Evolutionary conservation across 35 echinoderm and acorn worm genomes (phyloP).

Genomic region (Anneissia japonica): DNA sequence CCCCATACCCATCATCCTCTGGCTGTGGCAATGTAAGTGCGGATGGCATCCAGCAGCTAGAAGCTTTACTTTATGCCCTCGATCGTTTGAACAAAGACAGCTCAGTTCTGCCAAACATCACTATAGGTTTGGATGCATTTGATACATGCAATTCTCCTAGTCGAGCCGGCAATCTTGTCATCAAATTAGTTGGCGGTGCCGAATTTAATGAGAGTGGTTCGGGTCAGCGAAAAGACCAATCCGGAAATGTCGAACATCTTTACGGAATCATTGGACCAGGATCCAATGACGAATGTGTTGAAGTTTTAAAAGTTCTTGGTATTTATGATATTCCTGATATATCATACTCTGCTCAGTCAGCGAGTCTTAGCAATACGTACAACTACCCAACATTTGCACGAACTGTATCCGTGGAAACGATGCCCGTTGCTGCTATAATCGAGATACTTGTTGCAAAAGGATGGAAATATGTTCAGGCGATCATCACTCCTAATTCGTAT

Average conservation of each 20-base stretch:
- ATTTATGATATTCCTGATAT: slow-evolving; percentile 41
- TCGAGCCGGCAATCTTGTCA: slow-evolving; percentile 32
- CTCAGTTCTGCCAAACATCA: slow-evolving; percentile 41
- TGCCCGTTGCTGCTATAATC: background rate
- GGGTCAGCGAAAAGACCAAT: slow-evolving; percentile 19
- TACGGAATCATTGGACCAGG: slow-evolving; percentile 70
- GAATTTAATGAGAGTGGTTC: slow-evolving; percentile 62
- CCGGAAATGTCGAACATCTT: slow-evolving; percentile 38
- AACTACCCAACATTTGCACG: slow-evolving; percentile 36
- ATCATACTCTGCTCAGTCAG: slow-evolving; percentile 36
- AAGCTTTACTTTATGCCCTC: slow-evolving; percentile 76
- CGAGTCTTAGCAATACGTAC: slow-evolving; percentile 35
- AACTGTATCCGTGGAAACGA: background rate
- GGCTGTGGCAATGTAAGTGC: slow-evolving; percentile 29
- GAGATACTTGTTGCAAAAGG: background rate
- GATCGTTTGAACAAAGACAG: slow-evolving; percentile 55
- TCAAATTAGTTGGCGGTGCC: slow-evolving; percentile 37
- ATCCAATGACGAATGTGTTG: slow-evolving; percentile 38
- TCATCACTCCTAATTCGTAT: background rate
- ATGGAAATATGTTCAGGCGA: background rate
- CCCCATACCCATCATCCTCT: background rate
- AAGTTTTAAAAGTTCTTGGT: slow-evolving; percentile 38
- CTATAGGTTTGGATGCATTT: slow-evolving; percentile 60
- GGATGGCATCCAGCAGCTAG: slow-evolving; percentile 50
- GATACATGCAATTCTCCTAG: slow-evolving; percentile 51